Conservation (phyloP, 1,140 invertebrate genomes). For the Hylyphantes graminicola region DNA sequence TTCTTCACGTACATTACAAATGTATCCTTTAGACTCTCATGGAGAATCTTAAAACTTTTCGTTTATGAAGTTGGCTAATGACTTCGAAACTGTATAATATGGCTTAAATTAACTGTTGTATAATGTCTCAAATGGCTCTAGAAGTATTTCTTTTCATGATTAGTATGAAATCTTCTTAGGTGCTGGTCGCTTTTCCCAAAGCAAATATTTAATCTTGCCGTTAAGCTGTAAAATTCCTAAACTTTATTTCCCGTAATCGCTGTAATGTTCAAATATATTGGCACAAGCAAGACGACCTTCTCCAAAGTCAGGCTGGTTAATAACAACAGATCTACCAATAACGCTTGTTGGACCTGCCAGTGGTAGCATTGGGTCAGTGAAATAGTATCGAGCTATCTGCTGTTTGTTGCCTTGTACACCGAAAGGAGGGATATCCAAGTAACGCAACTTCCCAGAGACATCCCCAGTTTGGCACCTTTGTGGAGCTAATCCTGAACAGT, state of each 20-base stretch:
- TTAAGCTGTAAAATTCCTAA: conserved; percentile 20
- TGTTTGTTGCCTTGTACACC: conserved; percentile 50
- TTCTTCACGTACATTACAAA: neutral
- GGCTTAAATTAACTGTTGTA: conserved; percentile 18
- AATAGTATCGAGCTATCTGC: conserved; percentile 61
- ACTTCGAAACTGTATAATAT: conserved; percentile 19
- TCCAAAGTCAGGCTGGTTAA: conserved; percentile 76
- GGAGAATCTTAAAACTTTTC: conserved; percentile 30
- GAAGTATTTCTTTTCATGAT: conserved; percentile 16
- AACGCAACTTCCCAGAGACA: conserved; percentile 83
- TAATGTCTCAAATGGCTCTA: conserved; percentile 3
- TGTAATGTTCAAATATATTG: conserved; percentile 62
- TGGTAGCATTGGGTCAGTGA: conserved; percentile 85
- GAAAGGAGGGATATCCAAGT: conserved; percentile 77
- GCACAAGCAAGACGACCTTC: conserved; percentile 60
- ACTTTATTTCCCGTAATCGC: conserved; percentile 56
- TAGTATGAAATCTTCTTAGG: neutral
- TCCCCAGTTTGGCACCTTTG: conserved; percentile 92
- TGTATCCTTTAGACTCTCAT: conserved; percentile 20
- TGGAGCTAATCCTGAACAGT: conserved; percentile 73
- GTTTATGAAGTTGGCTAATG: conserved; percentile 39
- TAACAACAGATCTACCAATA: conserved; percentile 82
- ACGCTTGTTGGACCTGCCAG: conserved; percentile 83
- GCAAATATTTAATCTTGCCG: neutral
- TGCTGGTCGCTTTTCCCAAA: conserved; percentile 5